These are phyloP conservation scores for Druceiella hillmani DNA, from an alignment of 2,888 invertebrate genomes.

Conservation along the genomic window DNA sequence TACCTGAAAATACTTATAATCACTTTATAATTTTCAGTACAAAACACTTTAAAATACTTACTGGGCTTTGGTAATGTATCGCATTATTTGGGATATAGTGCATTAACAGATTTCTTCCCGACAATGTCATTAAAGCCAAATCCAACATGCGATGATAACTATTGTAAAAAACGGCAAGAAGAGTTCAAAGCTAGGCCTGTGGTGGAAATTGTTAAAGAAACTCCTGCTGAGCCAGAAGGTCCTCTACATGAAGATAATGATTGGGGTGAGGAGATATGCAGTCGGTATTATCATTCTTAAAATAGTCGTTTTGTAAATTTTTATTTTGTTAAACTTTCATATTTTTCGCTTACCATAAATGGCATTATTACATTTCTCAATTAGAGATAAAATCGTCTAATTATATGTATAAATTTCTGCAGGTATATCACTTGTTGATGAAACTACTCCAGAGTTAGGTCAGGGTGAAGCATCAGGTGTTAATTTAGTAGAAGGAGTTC, in stretches of 20 bases:
- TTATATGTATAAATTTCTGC: conserved; percentile 18
- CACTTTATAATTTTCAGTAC: conserved; percentile 52
- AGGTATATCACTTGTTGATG: conserved; percentile 68
- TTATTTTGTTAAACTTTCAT: not conserved
- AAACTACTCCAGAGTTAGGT: conserved; percentile 55
- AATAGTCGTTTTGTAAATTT: not conserved
- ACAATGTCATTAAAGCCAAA: conserved; percentile 91
- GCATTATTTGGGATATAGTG: conserved; percentile 94
- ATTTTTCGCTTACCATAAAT: too few species aligned
- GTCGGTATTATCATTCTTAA: not conserved
- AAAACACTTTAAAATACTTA: conserved; percentile 75
- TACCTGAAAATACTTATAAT: conserved; percentile 8
- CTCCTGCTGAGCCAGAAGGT: conserved; percentile 47
- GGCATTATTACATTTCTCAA: not conserved
- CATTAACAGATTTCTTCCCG: conserved; percentile 94
- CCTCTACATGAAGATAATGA: conserved; percentile 85
- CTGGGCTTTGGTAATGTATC: conserved; percentile 88
- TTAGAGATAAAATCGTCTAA: conserved; percentile 5
- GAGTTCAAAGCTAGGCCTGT: conserved; percentile 55
- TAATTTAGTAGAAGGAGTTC: conserved; percentile 42
- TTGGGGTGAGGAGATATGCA: conserved; percentile 80
- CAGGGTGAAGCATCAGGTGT: conserved; percentile 36
- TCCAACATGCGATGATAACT: conserved; percentile 78
- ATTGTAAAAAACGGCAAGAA: conserved; percentile 65
- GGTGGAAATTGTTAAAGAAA: conserved; percentile 48